Evolutionary conservation across 2,797 vertebrate species (phyloP).

Genomic region (Otolemur crassicaudatus): DNA sequence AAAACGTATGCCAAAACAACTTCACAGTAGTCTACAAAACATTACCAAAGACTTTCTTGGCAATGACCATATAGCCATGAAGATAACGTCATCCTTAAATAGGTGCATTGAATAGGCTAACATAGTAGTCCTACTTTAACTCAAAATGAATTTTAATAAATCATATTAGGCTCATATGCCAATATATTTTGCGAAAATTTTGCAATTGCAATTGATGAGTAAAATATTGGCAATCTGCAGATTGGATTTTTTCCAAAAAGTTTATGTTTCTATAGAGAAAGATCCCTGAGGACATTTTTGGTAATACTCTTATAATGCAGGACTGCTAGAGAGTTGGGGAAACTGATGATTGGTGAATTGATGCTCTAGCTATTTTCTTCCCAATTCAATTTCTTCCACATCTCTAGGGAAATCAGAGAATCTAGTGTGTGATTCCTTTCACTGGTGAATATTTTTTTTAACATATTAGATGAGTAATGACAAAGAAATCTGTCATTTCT

Average conservation of each 20-base stretch:
- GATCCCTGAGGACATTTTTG: slow-evolving; percentile 48
- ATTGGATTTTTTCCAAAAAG: slow-evolving; percentile 60
- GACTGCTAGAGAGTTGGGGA: slow-evolving; percentile 34
- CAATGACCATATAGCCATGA: not conserved
- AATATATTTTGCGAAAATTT: slow-evolving; percentile 64
- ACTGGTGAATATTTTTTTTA: slow-evolving; percentile 21
- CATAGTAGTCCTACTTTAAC: slow-evolving; percentile 40
- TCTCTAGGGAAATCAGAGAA: slow-evolving; percentile 56
- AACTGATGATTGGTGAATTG: slow-evolving; percentile 69
- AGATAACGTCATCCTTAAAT: not conserved
- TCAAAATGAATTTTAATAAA: slow-evolving; percentile 61
- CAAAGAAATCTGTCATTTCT: slow-evolving; percentile 3
- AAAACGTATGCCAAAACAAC: slow-evolving; percentile 51
- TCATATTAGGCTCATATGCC: slow-evolving; percentile 66
- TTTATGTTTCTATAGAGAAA: slow-evolving; percentile 75
- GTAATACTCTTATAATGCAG: slow-evolving; percentile 42
- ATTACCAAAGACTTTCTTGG: slow-evolving; percentile 20
- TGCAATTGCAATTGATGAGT: slow-evolving; percentile 52
- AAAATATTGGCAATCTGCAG: slow-evolving; percentile 65
- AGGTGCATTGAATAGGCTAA: not conserved
- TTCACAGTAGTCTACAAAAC: slow-evolving; percentile 33
- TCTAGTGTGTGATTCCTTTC: not conserved
- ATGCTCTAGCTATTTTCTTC: slow-evolving; percentile 36
- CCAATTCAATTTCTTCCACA: slow-evolving; percentile 75
- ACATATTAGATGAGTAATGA: slow-evolving; percentile 32